Conservation (phyloP, 2,113 vertebrate species). For the Tupaia tana region DNA sequence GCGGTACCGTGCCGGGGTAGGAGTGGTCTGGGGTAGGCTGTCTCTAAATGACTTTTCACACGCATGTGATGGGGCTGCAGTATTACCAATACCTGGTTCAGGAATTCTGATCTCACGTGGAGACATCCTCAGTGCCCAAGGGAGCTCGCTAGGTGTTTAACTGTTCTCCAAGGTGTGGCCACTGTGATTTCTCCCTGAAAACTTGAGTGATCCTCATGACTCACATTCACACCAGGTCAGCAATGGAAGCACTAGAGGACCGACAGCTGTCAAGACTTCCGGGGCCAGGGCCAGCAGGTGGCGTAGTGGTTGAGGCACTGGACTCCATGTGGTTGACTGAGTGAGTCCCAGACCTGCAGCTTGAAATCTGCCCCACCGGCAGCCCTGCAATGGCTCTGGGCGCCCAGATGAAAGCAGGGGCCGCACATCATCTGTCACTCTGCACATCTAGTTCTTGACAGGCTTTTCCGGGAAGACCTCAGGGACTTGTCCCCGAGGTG, state of each 20-base stretch:
- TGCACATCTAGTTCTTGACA: fast-evolving
- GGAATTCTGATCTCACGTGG: neutral
- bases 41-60: neutral
- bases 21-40: neutral
- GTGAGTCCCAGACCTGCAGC: no score
- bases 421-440: no score
- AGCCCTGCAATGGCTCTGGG: no score
- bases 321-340: no score
- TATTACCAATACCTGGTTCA: neutral
- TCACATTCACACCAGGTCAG: fast-evolving
- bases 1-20: neutral
- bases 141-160: neutral
- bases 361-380: no score
- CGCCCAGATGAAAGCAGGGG: no score
- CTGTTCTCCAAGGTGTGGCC: neutral
- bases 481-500: fast-evolving
- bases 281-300: no score
- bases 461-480: no score
- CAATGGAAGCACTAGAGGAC: fast-evolving
- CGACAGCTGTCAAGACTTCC: fast-evolving
- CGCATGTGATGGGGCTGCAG: no score
- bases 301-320: no score
- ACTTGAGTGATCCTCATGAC: fast-evolving
- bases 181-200: neutral
- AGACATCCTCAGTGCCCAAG: fast-evolving